Percentiles rank a stretch among this genome's conserved stretches.
phyloP scores from a whole-genome alignment of 2,888 invertebrate species.

The Elegia similella region DNA sequence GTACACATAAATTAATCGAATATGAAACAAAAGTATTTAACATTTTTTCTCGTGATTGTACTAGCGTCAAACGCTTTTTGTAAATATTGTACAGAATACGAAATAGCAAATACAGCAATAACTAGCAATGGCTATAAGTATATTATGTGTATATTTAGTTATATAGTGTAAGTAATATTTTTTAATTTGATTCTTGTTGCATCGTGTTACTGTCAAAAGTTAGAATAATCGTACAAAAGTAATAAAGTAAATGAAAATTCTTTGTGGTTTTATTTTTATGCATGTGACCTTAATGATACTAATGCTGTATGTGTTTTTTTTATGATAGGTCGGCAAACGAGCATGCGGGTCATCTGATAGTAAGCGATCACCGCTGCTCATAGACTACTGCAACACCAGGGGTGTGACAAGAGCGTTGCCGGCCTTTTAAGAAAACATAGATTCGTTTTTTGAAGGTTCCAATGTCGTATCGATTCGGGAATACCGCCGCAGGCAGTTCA shows the following conservation, averaged over 20 bases:
- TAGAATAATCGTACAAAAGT: conserved; percentile 33
- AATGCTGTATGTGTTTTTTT: too few relatives aligned
- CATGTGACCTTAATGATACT: too few relatives aligned
- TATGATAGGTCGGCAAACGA: too few relatives aligned
- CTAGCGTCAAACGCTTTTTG: conserved; percentile 17
- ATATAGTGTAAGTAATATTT: conserved; percentile 30
- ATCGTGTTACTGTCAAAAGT: conserved; percentile 38
- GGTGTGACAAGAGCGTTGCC: too few relatives aligned
- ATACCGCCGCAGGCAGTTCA: too few relatives aligned
- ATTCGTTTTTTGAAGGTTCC: too few relatives aligned
- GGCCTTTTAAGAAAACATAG: too few relatives aligned
- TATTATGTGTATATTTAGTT: conserved; percentile 33
- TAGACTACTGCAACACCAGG: too few relatives aligned
- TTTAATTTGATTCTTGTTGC: conserved; percentile 41
- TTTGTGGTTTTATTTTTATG: conserved; percentile 3
- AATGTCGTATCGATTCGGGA: too few relatives aligned
- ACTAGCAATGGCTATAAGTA: conserved; percentile 38
- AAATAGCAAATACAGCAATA: conserved; percentile 44
- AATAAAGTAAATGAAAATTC: conserved; percentile 36
- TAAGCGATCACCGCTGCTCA: too few relatives aligned
- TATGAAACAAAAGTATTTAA: not conserved
- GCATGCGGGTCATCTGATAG: too few relatives aligned
- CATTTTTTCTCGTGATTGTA: conserved; percentile 1
- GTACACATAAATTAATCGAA: not conserved
- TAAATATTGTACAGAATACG: conserved; percentile 34